Conservation (phyloP, 2,797 vertebrate species). For the Hyperoplus lanceolatus region DNA sequence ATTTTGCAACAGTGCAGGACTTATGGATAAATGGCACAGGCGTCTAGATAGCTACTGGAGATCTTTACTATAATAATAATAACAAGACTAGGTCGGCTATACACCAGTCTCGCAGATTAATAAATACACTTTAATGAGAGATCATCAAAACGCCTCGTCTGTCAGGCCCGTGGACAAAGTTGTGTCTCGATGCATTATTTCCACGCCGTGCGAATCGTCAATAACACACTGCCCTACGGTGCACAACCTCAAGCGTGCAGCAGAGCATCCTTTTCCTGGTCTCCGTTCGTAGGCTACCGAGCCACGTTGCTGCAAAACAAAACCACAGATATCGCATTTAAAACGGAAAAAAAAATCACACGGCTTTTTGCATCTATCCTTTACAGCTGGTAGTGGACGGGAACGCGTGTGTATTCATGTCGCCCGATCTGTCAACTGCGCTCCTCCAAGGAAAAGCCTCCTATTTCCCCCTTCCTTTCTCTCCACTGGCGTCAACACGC, state of each 20-base stretch:
- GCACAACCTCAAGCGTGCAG: slow-evolving; percentile 49
- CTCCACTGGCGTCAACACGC: slow-evolving; percentile 70
- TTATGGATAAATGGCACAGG: slow-evolving; percentile 37
- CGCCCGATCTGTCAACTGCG: slow-evolving; percentile 64
- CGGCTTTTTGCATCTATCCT: slow-evolving; percentile 49
- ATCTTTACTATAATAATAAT: slow-evolving; percentile 26
- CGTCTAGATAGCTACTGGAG: slow-evolving; percentile 13
- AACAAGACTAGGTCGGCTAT: slow-evolving; percentile 10
- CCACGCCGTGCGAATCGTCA: slow-evolving; percentile 54
- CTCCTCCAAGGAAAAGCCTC: slow-evolving; percentile 58
- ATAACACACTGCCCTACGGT: slow-evolving; percentile 59
- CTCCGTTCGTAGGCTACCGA: slow-evolving; percentile 36
- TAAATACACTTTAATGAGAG: slow-evolving; percentile 45
- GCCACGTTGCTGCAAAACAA: slow-evolving; percentile 57
- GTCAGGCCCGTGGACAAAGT: slow-evolving; percentile 70
- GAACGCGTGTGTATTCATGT: slow-evolving; percentile 70
- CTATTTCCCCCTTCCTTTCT: slow-evolving; percentile 3
- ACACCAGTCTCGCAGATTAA: background rate
- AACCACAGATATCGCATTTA: slow-evolving; percentile 27
- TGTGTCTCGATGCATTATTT: slow-evolving; percentile 70
- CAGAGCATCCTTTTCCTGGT: slow-evolving; percentile 55
- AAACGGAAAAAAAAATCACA: background rate
- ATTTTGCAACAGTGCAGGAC: slow-evolving; percentile 21
- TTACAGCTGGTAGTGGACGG: slow-evolving; percentile 57
- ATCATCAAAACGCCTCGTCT: slow-evolving; percentile 3